These are phyloP conservation scores for Heliocidaris erythrogramma DNA, from an alignment of 35 echinoderm and acorn worm genomes.

Conservation along the genomic window DNA sequence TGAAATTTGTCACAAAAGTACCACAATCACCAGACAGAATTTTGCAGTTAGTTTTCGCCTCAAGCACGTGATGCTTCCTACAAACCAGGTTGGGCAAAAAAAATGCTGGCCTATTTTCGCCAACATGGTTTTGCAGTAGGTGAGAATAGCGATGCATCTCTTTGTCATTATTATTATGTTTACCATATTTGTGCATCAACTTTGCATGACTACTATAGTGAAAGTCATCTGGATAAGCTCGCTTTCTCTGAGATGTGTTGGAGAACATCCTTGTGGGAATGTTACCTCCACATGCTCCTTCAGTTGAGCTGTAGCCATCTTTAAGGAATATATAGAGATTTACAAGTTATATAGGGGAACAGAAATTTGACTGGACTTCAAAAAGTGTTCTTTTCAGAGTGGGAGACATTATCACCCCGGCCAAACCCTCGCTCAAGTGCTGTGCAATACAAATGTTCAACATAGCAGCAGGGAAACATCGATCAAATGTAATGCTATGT, in stretches of 20 bases:
- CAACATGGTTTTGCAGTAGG: neutral
- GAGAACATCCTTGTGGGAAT: conserved; percentile 11
- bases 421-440: neutral
- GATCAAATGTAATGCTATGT: neutral
- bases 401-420: neutral
- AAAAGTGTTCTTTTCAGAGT: neutral
- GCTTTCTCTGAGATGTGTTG: conserved; percentile 9
- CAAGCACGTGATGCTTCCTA: neutral
- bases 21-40: neutral
- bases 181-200: conserved; percentile 3
- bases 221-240: neutral
- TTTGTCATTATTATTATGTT: neutral
- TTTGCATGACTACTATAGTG: conserved; percentile 2
- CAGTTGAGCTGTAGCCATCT: neutral
- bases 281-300: conserved; percentile 29
- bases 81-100: neutral
- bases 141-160: neutral
- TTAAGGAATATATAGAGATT: neutral
- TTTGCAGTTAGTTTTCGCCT: neutral
- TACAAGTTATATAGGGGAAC: conserved; percentile 13
- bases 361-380: neutral
- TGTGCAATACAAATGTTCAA: neutral
- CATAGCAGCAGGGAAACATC: neutral
- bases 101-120: neutral
- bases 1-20: neutral